Percentiles rank a stretch among this genome's conserved stretches.
These are phyloP conservation scores for Psylliodes chrysocephalus DNA, from an alignment of 2,888 invertebrate genomes.

Conservation along the genomic window DNA sequence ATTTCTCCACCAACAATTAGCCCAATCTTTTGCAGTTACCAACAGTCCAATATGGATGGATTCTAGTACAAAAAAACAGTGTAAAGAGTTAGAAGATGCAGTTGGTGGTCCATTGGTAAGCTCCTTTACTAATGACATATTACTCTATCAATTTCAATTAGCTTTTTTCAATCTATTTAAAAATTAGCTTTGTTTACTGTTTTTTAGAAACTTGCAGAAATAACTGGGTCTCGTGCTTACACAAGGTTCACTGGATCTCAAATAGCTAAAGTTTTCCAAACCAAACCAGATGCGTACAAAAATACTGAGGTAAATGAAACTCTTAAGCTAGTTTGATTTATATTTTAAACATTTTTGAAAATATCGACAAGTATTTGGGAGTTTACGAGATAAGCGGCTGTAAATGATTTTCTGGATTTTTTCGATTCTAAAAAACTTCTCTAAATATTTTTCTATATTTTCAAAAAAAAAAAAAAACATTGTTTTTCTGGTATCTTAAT, in stretches of 20 bases:
- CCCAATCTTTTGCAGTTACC: constrained; percentile 78
- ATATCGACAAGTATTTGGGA: too few species aligned
- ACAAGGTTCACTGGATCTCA: constrained; percentile 94
- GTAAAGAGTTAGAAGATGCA: constrained; percentile 80
- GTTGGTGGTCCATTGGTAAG: constrained; percentile 76
- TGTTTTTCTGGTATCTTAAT: too few species aligned
- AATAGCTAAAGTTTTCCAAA: constrained; percentile 87
- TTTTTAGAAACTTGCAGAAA: constrained; percentile 75
- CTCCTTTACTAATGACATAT: too few species aligned
- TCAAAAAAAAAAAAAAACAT: too few species aligned
- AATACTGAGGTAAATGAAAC: constrained; percentile 76
- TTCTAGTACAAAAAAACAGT: constrained; percentile 81
- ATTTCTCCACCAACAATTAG: constrained; percentile 86
- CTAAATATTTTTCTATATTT: too few species aligned
- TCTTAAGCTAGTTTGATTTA: background rate
- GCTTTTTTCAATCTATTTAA: too few species aligned
- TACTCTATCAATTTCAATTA: too few species aligned
- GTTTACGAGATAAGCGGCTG: too few species aligned
- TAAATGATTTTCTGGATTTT: too few species aligned
- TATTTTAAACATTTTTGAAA: too few species aligned
- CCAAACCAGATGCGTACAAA: constrained; percentile 75
- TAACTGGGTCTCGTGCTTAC: constrained; percentile 88
- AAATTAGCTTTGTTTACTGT: background rate
- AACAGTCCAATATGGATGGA: constrained; percentile 98
- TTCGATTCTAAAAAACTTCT: too few species aligned